Percentiles rank a stretch among this genome's conserved stretches.
These are phyloP conservation scores for Mizuhopecten yessoensis DNA, from an alignment of 1,140 invertebrate species.

Conservation along the genomic window DNA sequence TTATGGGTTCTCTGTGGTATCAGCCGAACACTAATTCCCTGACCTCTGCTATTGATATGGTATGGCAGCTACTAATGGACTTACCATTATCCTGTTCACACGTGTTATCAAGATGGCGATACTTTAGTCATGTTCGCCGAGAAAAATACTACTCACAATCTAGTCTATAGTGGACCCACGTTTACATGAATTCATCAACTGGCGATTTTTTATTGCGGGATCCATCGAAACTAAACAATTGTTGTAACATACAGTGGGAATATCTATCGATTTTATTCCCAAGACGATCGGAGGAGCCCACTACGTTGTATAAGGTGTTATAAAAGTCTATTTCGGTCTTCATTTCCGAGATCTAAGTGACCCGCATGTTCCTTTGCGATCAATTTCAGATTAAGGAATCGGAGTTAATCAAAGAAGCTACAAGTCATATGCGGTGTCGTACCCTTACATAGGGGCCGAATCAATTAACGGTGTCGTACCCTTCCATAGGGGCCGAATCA, in stretches of 20 bases:
- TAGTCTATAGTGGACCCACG: constrained; percentile 14
- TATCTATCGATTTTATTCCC: constrained; percentile 20
- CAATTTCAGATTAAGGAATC: constrained; percentile 29
- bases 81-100: not conserved
- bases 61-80: constrained; percentile 1
- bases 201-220: constrained; percentile 10
- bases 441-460: constrained; percentile 13
- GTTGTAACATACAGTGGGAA: not conserved
- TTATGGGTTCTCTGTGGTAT: not conserved
- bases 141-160: not conserved
- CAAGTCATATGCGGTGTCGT: constrained; percentile 6
- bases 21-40: not conserved
- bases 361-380: not conserved
- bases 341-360: not conserved
- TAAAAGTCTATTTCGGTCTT: constrained; percentile 26
- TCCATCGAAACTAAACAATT: not conserved
- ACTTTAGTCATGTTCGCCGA: not conserved
- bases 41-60: not conserved
- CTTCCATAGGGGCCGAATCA: not conserved
- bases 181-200: constrained; percentile 7
- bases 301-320: not conserved
- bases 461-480: constrained; percentile 15
- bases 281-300: not conserved
- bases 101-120: not conserved
- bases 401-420: not conserved